A percentile compares a stretch with the other conserved stretches of the same genome.
phyloP scores from a whole-genome alignment of 2,113 vertebrate genomes.

The Damaliscus lunatus region DNA sequence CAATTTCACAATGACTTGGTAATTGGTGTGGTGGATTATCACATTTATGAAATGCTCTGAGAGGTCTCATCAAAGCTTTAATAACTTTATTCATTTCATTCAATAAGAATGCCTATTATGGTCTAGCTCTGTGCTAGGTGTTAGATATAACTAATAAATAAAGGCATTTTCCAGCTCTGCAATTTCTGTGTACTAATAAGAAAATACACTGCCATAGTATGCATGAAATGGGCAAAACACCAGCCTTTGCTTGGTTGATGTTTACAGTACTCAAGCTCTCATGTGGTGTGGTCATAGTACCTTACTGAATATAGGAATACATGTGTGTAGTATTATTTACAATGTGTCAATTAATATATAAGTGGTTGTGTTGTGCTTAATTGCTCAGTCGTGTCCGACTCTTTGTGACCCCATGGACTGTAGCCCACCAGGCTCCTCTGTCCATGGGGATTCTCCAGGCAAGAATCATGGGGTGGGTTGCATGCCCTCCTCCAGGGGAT shows the following conservation, averaged over 20 bases:
- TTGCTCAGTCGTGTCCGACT: rapidly evolving
- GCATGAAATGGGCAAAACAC: not conserved
- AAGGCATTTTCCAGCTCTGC: not conserved
- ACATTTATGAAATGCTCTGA: not conserved
- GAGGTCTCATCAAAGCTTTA: not conserved
- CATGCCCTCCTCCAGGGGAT: not conserved
- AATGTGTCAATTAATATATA: not conserved
- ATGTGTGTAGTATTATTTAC: not conserved
- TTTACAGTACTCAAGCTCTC: not conserved
- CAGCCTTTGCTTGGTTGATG: not conserved
- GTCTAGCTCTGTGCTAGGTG: not conserved
- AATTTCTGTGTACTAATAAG: not conserved
- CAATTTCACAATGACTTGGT: not conserved
- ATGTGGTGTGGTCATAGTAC: not conserved
- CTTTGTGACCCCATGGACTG: not conserved
- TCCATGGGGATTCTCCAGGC: not conserved
- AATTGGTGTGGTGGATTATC: not conserved
- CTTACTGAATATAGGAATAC: not conserved
- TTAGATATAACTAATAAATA: not conserved
- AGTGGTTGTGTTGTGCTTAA: not conserved
- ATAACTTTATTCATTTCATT: conserved; percentile 4
- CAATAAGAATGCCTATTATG: not conserved
- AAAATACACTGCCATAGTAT: not conserved
- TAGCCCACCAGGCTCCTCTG: not conserved
- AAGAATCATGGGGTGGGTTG: not conserved